Evolutionary conservation across 2,888 invertebrate genomes (phyloP).

Genomic region (Calliopum simillimum): DNA sequence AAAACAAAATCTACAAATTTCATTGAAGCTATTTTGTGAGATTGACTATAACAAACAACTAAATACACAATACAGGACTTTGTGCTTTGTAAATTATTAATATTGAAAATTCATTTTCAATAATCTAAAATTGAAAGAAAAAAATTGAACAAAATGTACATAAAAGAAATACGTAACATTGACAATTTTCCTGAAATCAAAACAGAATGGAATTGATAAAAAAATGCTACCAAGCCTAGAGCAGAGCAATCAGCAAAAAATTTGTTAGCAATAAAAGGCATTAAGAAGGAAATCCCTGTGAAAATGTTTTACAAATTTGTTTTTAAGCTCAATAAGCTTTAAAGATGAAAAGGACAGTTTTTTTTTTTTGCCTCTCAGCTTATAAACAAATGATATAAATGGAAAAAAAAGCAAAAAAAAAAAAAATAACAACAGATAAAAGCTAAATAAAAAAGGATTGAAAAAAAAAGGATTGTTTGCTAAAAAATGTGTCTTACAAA

Average conservation of each 20-base stretch:
- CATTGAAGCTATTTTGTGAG: too few relatives aligned
- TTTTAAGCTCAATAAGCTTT: conserved; percentile 3
- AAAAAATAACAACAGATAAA: not conserved
- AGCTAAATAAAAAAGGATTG: not conserved
- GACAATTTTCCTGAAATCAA: not conserved
- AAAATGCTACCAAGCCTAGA: not conserved
- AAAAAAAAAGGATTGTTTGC: too few relatives aligned
- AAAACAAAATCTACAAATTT: too few relatives aligned
- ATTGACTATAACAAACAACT: too few relatives aligned
- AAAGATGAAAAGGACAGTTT: not conserved
- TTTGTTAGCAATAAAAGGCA: not conserved
- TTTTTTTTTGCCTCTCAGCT: too few relatives aligned
- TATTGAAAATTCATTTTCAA: too few relatives aligned
- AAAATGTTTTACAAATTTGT: conserved; percentile 17
- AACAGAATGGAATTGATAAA: not conserved
- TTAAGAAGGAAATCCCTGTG: not conserved
- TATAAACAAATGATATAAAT: not conserved
- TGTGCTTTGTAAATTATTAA: too few relatives aligned
- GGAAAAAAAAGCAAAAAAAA: not conserved
- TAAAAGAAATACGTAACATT: too few relatives aligned
- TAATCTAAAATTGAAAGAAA: too few relatives aligned
- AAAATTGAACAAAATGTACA: too few relatives aligned
- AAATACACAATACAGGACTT: too few relatives aligned
- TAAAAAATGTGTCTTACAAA: too few relatives aligned
- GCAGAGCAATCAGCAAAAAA: not conserved